A percentile compares a stretch with the other conserved stretches of the same genome.
phyloP scores from a whole-genome alignment of 2,797 vertebrate genomes.

The Aldrovandia affinis region DNA sequence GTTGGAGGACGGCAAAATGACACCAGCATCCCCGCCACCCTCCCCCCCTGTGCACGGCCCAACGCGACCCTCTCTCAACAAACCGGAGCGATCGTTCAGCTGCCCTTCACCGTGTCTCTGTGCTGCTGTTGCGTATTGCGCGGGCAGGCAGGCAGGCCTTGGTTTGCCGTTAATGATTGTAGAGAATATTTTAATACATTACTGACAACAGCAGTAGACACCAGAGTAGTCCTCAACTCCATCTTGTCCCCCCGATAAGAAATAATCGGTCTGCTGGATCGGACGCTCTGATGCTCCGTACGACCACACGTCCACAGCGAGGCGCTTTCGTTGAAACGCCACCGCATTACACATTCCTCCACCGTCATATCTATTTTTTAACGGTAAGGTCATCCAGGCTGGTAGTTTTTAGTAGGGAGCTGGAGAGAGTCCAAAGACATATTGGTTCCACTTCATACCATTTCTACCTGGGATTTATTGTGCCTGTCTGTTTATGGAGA shows the following conservation, averaged over 20 bases:
- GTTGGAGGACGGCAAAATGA: background rate
- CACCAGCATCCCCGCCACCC: background rate
- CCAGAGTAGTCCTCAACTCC: constrained; percentile 20
- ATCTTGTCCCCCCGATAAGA: constrained; percentile 35
- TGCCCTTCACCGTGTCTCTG: background rate
- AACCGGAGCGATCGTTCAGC: background rate
- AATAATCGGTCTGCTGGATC: constrained; percentile 49
- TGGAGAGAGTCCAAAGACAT: constrained; percentile 66
- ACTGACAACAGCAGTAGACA: constrained; percentile 33
- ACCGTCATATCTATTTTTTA: constrained; percentile 60
- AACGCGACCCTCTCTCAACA: background rate
- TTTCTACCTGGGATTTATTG: constrained; percentile 70
- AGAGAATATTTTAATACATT: constrained; percentile 43
- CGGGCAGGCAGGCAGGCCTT: background rate
- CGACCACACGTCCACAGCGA: constrained; percentile 53
- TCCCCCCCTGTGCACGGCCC: background rate
- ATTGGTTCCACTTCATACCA: constrained; percentile 66
- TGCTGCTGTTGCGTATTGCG: background rate
- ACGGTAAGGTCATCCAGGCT: constrained; percentile 63
- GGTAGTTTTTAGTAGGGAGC: constrained; percentile 61
- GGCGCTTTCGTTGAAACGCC: constrained; percentile 54
- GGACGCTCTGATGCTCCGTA: constrained; percentile 53
- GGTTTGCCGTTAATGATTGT: constrained; percentile 33
- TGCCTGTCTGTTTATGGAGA: constrained; percentile 64
- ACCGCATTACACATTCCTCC: constrained; percentile 54